Evolutionary conservation across 2,888 invertebrate genomes (phyloP), one percentile per base, ranked within the genome.

Genomic region (Heliconius cydno): DNA sequence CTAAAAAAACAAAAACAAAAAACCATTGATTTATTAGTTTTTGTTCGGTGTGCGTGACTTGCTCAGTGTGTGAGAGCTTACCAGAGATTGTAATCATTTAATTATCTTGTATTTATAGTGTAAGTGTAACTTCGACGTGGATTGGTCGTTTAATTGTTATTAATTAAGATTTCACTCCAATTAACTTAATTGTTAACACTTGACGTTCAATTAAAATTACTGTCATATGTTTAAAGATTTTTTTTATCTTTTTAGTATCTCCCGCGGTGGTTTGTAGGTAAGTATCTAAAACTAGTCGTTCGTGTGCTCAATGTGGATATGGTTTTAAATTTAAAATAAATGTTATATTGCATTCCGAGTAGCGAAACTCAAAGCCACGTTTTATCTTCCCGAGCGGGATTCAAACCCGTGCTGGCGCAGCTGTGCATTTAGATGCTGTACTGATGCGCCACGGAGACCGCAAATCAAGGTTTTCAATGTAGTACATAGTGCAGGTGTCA

Each of bases 11-110:
- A 38, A 34, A 67, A 30, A 68, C 7, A 68, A 68, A 68, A 68
- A 68, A 70, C n/a, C 25, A 70, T 82, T 90, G 90, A 89, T 90
- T 90, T 90, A 88, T n/a, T 90, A 86, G 86, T 82, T 86, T 85
- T 86, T 86, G 80, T 79, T 67, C 80, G 46, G 84, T 80, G 84
- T 85, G 85, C 82, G 83, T 83, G 81, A 79, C 83, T 79, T 80
- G 82, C 83, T 81, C 83, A 10, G 13, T 60, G 34, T 78, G 77
- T 76, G 81, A 77, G 72, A 80, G 78, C 79, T 83, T 73, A 81
- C 78, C 76, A 65, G 71, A 66, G 79, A 72, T 74, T 57, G 81
- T 81, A 82, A 84, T 83, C 81, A 80, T 81, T 84, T 83, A 83
- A 84, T 83, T 84, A 85, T 81, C 79, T 79, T 81, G 78, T 80